Evolutionary conservation across 2,888 invertebrate genomes (phyloP), one percentile per base, ranked within the genome.

Genomic region (Lasioglossum pauxillum): DNA sequence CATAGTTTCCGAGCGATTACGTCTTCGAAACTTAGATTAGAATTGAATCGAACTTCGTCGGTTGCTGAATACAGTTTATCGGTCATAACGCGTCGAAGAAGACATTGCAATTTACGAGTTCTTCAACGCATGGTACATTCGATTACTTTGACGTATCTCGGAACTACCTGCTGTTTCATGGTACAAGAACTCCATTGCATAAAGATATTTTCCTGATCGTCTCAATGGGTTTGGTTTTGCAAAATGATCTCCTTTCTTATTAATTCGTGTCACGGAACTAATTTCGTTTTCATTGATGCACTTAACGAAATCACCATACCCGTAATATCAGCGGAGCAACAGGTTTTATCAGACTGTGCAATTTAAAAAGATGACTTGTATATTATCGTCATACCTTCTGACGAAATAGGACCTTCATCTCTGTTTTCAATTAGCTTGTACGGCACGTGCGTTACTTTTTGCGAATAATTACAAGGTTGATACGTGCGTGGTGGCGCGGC

Each of bases 291-390:
- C 14, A 14, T 31, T 10, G 41, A 64, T 2, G 35, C 46, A 41
- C 14, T 12, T 31, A 31, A 64, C 8, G 41, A 5, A 27, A 74
- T 75, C 44, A 49, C 49, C 44, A 73, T 31, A 67, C 27, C 44
- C 27, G 44, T 27, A 31, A 53, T 35, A 71, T 72, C 57, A 14
- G 0, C 4, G 19, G 49, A 41, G 64, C 60, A 72, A n/a, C n/a
- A 27, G 1, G 7, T 49, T 83, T 75, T 82, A 82, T 78, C 74
- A 44, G 77, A 8, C 16, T 57, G 53, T 53, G 35, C 77, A 57
- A 69, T 67, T 35, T 19, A n/a, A n/a, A n/a, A 23, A 41, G 49
- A 75, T 75, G 75, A 80, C n/a, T 76, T 53, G 2, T 0, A 16
- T 49, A 53, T 77, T 78, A 82, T n/a, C n/a, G n/a, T n/a, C n/a